Conservation (phyloP, 2,113 vertebrate genomes). For the Rhineura floridana region DNA sequence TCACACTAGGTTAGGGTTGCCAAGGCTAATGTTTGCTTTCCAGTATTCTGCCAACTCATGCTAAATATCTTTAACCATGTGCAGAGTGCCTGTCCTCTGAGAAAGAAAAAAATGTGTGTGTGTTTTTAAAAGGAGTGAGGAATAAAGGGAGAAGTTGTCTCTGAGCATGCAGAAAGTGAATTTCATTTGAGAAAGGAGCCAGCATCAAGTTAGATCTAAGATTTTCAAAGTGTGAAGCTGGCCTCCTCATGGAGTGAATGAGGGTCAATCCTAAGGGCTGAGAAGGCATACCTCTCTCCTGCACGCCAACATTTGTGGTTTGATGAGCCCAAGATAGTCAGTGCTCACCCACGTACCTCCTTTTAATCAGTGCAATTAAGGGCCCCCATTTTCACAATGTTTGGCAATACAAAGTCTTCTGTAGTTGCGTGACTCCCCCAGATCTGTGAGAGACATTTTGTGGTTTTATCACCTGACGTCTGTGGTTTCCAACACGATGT, state of each 20-base stretch:
- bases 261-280: too few species aligned
- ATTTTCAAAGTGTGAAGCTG: neutral
- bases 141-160: neutral
- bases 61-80: neutral
- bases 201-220: too few species aligned
- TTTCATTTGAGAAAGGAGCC: neutral
- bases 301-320: neutral
- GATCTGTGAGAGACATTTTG: too few species aligned
- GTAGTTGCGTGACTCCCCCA: too few species aligned
- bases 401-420: too few species aligned
- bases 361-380: neutral
- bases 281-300: neutral
- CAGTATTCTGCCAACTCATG: neutral
- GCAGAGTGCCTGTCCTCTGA: neutral
- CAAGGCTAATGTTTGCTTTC: neutral
- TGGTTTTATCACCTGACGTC: too few species aligned
- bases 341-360: neutral
- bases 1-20: neutral
- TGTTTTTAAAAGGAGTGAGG: too few species aligned
- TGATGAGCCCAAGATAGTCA: neutral
- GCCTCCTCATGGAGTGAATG: neutral
- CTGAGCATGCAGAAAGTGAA: neutral
- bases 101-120: neutral
- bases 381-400: neutral
- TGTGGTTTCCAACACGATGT: too few species aligned